These are phyloP conservation scores for Pipistrellus kuhlii DNA, from an alignment of 2,797 vertebrate species.

Conservation along the genomic window DNA sequence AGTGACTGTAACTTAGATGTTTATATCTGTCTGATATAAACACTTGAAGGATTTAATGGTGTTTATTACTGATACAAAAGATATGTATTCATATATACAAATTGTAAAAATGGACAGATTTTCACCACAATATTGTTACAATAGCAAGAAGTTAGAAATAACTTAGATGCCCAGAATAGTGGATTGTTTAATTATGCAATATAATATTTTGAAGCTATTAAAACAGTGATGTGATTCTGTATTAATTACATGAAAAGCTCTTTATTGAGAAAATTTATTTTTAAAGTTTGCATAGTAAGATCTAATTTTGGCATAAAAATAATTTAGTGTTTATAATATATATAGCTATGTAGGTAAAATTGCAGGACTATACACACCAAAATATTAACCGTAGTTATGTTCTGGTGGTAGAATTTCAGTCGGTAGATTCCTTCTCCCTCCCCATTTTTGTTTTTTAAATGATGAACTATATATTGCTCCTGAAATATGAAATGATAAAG, in stretches of 20 bases:
- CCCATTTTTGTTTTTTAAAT: conserved; percentile 23
- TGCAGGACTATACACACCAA: neutral
- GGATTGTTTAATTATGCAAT: neutral
- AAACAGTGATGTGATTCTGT: conserved; percentile 4
- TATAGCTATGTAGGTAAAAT: neutral
- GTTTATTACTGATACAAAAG: neutral
- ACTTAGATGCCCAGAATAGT: neutral
- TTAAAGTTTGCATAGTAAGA: conserved; percentile 27
- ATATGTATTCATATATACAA: neutral
- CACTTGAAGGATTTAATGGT: conserved; percentile 7
- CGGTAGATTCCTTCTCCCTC: neutral
- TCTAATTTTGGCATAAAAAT: conserved; percentile 58
- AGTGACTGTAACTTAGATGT: neutral
- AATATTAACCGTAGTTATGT: neutral
- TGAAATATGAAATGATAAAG: neutral
- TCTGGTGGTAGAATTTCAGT: conserved; percentile 31
- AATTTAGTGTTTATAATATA: neutral
- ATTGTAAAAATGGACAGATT: conserved; percentile 24
- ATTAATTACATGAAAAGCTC: conserved; percentile 2
- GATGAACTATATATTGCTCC: neutral
- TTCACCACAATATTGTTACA: neutral
- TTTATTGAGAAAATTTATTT: conserved; percentile 30
- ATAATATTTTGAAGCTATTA: conserved; percentile 34
- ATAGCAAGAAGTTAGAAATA: conserved; percentile 1
- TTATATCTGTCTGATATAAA: neutral